Base-by-base conservation (phyloP, 2,888 invertebrate genomes). In the Kuschelorhynchus macadamiae region DNA sequence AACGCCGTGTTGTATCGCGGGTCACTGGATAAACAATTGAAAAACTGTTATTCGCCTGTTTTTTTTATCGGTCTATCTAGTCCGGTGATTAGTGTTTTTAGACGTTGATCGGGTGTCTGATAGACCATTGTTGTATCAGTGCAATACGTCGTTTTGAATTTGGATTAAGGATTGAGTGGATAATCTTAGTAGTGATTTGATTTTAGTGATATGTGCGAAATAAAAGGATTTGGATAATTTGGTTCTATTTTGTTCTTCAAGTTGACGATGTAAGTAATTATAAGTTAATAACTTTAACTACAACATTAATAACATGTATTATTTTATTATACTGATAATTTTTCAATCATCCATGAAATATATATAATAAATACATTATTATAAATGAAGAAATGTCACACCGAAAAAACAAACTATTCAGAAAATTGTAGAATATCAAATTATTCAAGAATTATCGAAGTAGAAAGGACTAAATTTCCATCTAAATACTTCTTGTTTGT, bases 211-310 rank as follows among this genome's bases (percentile, higher is more conserved):
- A 55, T 55, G 42, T 42, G 57, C 46, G 32, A 33, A 46, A 9
- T 47, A n/a, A 46, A 57, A 12, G 57, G 47, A 12, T 57, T 57
- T 47, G 57, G 57, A 57, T 57, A 32, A 57, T n/a, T n/a, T n/a
- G n/a, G n/a, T n/a, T n/a, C n/a, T 9, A 8, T 41, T 41, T 41
- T 41, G 14, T n/a, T 14, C 17, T 25, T 21, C 25, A 25, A 5
- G 25, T n/a, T 5, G 25, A 7, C 25, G 7, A 25, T 5, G 25
- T 25, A 25, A 25, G 25, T 25, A 25, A n/a, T n/a, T n/a, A n/a
- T n/a, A n/a, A n/a, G n/a, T n/a, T n/a, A n/a, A n/a, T n/a, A n/a
- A n/a, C n/a, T n/a, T n/a, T n/a, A n/a, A n/a, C n/a, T n/a, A n/a
- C n/a, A n/a, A n/a, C n/a, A n/a, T n/a, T n/a, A n/a, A n/a, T n/a